phyloP scores from a whole-genome alignment of 1,140 invertebrate species.

The Adelges cooleyi region DNA sequence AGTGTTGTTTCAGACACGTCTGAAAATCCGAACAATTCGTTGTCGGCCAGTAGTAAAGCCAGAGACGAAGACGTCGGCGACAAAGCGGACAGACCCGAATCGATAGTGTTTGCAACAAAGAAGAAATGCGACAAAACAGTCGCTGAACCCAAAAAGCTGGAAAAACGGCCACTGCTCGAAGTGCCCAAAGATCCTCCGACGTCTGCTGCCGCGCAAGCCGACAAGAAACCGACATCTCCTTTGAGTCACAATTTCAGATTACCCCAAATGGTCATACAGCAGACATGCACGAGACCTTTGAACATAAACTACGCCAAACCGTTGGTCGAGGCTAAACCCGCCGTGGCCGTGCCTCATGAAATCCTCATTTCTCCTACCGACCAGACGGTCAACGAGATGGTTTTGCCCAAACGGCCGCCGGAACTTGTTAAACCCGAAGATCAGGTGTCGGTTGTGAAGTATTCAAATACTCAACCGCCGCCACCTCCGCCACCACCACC shows the following conservation, averaged over 20 bases:
- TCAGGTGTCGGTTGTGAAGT: slow-evolving; percentile 18
- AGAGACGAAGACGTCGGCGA: background rate
- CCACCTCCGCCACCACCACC: background rate
- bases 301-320: slow-evolving; percentile 20
- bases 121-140: background rate
- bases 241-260: slow-evolving; percentile 23
- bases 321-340: slow-evolving; percentile 7
- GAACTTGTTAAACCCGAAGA: background rate
- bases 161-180: background rate
- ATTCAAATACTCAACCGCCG: slow-evolving; percentile 3
- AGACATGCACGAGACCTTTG: slow-evolving; percentile 2
- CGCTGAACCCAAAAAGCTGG: background rate
- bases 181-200: background rate
- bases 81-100: background rate
- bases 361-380: background rate
- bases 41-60: slow-evolving; percentile 31
- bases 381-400: background rate
- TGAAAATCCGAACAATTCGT: slow-evolving; percentile 41
- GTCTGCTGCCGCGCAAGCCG: background rate
- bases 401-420: background rate
- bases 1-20: slow-evolving; percentile 40
- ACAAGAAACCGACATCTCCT: slow-evolving; percentile 4
- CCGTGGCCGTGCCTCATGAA: background rate
- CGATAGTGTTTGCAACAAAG: background rate
- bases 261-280: slow-evolving; percentile 24